Base-by-base conservation (phyloP, 2,113 vertebrate species). In the Chlorodrepanis virens region DNA sequence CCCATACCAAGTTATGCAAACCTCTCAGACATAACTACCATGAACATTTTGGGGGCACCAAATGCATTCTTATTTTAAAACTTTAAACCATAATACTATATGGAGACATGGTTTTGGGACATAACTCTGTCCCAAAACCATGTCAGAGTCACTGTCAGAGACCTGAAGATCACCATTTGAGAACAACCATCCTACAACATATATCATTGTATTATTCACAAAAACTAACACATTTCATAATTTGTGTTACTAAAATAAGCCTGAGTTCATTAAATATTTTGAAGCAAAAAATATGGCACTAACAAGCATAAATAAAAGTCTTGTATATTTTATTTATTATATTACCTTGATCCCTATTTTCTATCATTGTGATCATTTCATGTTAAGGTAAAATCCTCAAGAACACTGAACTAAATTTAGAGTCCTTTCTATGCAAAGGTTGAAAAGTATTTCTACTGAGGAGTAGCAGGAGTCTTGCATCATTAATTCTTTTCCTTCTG, bases 21-120 rank as follows among this genome's bases (percentile, higher is more conserved):
- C 0, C 1, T 42, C 9, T 87, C 0, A 0, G 12, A 50, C 23
- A 71, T 63, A 91, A 39, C 11, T 78, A 15, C 35, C 12, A 21
- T 22, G 10, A 70, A 6, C 2, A 20, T 22, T 81, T 70, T 57
- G 19, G 8, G 16, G 12, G 3, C 5, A 64, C 5, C 7, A 80
- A 72, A 83, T 24, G 17, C 1, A 24, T 44, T 44, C 14, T 35
- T 72, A 2, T 49, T 18, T 54, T 49, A 70, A 80, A 22, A 1
- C 2, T 47, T 53, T 60, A 64, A 76, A 71, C 14, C 10, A 9
- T 33, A 44, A 52, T 40, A 42, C 9, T 22, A 3, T 24, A 49
- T 54, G 7, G 10, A 90, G 11, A 64, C 18, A 24, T 5, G 3
- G 3, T 16, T 82, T 82, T 29, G n/a, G 29, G 16, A 27, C 8